These are phyloP conservation scores for Diploptera punctata DNA, from an alignment of 2,888 invertebrate genomes.

Conservation along the genomic window DNA sequence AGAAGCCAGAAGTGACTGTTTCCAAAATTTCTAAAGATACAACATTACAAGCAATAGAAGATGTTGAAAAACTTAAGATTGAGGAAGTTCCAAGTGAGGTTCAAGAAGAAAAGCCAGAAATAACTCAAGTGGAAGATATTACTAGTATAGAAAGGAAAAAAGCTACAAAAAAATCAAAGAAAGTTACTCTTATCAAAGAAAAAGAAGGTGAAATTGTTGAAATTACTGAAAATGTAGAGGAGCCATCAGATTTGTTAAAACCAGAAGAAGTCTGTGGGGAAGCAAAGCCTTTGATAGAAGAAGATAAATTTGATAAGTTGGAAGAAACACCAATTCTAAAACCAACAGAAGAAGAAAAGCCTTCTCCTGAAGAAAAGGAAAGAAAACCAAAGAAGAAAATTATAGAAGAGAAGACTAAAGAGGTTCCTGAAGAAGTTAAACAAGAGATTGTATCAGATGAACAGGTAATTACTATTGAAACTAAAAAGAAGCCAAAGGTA, in stretches of 20 bases:
- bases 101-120: not conserved
- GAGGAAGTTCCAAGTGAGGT: not conserved
- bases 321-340: slow-evolving; percentile 11
- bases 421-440: slow-evolving; percentile 28
- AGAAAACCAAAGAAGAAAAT: not conserved
- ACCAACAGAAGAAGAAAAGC: not conserved
- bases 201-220: slow-evolving; percentile 7
- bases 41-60: slow-evolving; percentile 17
- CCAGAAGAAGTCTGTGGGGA: slow-evolving; percentile 14
- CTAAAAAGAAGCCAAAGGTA: slow-evolving; percentile 10
- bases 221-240: not conserved
- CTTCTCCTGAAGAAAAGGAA: not conserved
- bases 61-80: not conserved
- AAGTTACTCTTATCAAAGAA: slow-evolving; percentile 2
- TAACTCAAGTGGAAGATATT: not conserved
- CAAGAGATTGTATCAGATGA: not conserved
- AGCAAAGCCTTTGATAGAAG: not conserved
- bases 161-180: not conserved
- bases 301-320: not conserved
- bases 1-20: not conserved
- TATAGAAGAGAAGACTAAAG: slow-evolving; percentile 34
- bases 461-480: not conserved
- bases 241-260: no score
- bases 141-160: not conserved
- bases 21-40: not conserved